Percentiles rank a stretch among this genome's conserved stretches.
phyloP scores from a whole-genome alignment of 2,113 vertebrate genomes.

The Sturnus vulgaris region DNA sequence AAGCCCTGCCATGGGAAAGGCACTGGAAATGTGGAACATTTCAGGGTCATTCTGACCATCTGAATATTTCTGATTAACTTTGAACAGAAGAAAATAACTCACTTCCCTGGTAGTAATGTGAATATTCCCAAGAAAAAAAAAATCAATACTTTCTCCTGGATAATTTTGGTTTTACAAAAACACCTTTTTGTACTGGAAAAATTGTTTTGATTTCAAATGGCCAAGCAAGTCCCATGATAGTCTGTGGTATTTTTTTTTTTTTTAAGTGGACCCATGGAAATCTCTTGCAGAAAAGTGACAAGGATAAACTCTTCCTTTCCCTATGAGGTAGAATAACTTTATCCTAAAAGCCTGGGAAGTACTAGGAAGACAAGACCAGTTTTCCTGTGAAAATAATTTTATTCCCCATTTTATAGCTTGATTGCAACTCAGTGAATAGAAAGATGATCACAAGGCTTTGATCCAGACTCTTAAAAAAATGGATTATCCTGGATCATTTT shows the following conservation, averaged over 20 bases:
- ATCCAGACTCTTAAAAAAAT: neutral
- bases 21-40: neutral
- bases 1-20: neutral
- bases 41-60: neutral
- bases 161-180: neutral
- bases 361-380: neutral
- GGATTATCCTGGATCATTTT: neutral
- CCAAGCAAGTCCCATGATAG: neutral
- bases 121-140: neutral
- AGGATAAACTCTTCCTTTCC: neutral
- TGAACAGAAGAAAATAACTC: neutral
- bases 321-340: neutral
- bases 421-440: neutral
- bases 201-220: neutral
- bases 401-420: neutral
- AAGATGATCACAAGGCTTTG: neutral
- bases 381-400: neutral
- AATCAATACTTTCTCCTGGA: neutral
- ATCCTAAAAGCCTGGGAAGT: neutral
- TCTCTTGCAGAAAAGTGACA: neutral
- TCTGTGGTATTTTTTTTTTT: neutral
- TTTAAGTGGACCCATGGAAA: neutral
- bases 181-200: neutral
- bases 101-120: neutral
- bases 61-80: neutral